These are phyloP conservation scores for Eupithecia tripunctaria DNA, from an alignment of 2,888 invertebrate species.

Conservation along the genomic window DNA sequence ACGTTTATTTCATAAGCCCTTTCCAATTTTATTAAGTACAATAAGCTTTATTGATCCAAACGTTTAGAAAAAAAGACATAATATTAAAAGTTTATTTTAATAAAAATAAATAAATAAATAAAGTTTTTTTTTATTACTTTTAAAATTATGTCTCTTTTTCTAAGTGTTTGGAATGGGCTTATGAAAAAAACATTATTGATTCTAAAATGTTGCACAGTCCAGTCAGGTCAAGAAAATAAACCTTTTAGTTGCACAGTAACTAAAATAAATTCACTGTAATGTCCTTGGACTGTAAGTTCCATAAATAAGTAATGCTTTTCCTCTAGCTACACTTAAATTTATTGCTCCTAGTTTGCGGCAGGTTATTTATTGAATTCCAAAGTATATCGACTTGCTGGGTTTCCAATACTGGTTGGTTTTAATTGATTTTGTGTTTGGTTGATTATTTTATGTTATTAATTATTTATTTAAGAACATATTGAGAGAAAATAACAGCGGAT, in stretches of 20 bases:
- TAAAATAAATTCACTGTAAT: conserved; percentile 7
- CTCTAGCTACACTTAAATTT: conserved; percentile 22
- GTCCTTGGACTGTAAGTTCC: conserved; percentile 25
- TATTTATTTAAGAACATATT: conserved; percentile 2
- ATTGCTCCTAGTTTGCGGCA: conserved; percentile 14
- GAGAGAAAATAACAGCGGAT: neutral
- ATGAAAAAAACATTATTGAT: no score
- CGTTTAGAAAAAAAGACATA: no score
- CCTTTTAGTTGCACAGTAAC: neutral
- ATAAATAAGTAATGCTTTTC: conserved; percentile 34
- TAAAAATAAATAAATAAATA: no score
- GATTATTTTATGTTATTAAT: neutral
- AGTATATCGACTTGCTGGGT: conserved; percentile 16
- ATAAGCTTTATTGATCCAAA: no score
- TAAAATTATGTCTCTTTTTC: no score
- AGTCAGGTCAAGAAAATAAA: neutral
- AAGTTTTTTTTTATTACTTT: no score
- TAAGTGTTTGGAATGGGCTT: no score
- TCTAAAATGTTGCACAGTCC: no score
- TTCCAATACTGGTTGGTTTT: conserved; percentile 27
- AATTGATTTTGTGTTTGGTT: conserved; percentile 19
- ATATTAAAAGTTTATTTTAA: no score
- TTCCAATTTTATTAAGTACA: no score
- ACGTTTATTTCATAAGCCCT: no score
- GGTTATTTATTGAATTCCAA: conserved; percentile 32